These are phyloP conservation scores for Taxidea taxus DNA, from an alignment of 2,113 vertebrate species.

Conservation along the genomic window DNA sequence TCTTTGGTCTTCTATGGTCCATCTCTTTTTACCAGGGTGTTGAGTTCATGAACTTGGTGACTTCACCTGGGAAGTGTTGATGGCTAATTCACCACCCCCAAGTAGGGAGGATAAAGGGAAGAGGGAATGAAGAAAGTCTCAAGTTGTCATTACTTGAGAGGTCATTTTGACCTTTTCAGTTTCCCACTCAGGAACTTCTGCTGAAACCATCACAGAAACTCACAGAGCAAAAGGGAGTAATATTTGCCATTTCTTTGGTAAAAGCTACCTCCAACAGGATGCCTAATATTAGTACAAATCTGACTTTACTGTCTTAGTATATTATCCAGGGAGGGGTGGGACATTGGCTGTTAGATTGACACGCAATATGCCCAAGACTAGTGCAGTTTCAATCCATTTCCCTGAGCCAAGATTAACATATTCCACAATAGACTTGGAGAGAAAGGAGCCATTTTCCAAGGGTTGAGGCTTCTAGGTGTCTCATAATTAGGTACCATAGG, in stretches of 20 bases:
- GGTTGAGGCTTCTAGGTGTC: neutral
- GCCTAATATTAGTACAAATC: neutral
- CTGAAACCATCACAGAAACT: neutral
- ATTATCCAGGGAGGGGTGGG: neutral
- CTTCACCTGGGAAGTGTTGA: neutral
- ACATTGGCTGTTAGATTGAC: neutral
- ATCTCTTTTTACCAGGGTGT: neutral
- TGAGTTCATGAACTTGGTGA: neutral
- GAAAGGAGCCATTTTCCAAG: neutral
- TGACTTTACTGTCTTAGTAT: neutral
- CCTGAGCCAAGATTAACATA: neutral
- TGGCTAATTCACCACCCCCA: neutral
- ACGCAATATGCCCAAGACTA: neutral
- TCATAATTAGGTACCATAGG: neutral
- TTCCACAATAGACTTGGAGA: neutral
- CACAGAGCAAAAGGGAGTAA: neutral
- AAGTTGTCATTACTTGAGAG: neutral
- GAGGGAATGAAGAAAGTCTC: neutral
- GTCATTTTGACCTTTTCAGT: neutral
- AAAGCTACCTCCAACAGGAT: neutral
- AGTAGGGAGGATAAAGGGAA: neutral
- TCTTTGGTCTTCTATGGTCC: neutral
- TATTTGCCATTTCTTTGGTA: neutral
- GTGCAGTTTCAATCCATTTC: neutral
- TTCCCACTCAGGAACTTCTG: neutral